Evolutionary conservation across 2,888 invertebrate genomes (phyloP).

Genomic region (Erynnis tages): DNA sequence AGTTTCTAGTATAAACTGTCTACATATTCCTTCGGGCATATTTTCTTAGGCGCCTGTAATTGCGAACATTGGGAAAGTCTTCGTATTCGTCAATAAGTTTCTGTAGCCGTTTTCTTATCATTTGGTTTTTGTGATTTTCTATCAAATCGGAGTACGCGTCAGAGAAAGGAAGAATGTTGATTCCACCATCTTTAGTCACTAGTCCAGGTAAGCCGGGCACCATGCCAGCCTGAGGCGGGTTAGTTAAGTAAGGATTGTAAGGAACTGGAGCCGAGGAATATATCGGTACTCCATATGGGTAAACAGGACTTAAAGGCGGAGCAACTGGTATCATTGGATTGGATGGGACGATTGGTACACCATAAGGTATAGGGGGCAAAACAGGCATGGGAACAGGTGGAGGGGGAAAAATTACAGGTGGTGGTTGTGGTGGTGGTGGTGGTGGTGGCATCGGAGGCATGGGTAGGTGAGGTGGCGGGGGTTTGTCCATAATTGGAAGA

Average conservation of each 20-base stretch:
- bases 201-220: conserved; percentile 62
- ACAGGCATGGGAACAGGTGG: conserved; percentile 25
- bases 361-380: conserved; percentile 33
- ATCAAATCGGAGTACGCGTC: conserved; percentile 62
- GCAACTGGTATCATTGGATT: conserved; percentile 36
- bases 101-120: conserved; percentile 48
- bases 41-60: conserved; percentile 29
- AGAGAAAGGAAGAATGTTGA: conserved; percentile 69
- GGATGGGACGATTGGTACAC: conserved; percentile 31
- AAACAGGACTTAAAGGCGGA: background rate
- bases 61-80: conserved; percentile 32
- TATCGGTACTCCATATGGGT: conserved; percentile 10
- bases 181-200: conserved; percentile 57
- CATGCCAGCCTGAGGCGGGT: conserved; percentile 43
- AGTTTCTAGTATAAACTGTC: background rate
- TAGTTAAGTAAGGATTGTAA: conserved; percentile 16
- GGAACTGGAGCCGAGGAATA: conserved; percentile 31
- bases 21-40: conserved; percentile 8
- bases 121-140: conserved; percentile 57
- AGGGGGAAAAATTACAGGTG: too few relatives aligned
- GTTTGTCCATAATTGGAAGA: background rate
- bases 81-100: conserved; percentile 47
- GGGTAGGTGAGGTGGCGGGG: conserved; percentile 17
- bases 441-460: conserved; percentile 28
- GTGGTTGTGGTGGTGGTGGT: conserved; percentile 18